Percentiles rank a stretch among this genome's conserved stretches.
Evolutionary conservation across 2,888 invertebrate species (phyloP).

Genomic region (Xestia ashworthii): DNA sequence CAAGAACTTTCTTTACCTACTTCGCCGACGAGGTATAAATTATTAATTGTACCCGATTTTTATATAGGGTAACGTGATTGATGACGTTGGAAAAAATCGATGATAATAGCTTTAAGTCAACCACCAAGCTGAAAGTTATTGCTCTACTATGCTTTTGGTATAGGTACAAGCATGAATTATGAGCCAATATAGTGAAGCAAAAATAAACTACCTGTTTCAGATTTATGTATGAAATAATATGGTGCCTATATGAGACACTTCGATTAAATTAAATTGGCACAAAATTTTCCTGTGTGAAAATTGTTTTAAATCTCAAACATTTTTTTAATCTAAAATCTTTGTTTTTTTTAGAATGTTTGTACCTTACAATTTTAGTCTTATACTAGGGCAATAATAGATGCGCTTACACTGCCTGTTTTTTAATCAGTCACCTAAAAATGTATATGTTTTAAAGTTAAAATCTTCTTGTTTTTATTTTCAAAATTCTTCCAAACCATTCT

Average conservation of each 20-base stretch:
- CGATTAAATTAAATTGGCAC: background rate
- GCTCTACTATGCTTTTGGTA: constrained; percentile 11
- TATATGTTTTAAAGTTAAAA: background rate
- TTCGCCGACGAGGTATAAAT: constrained; percentile 72
- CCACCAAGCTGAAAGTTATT: constrained; percentile 42
- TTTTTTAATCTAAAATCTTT: too few relatives aligned
- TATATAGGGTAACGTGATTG: constrained; percentile 65
- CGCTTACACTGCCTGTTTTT: too few relatives aligned
- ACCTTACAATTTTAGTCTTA: too few relatives aligned
- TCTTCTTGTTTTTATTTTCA: background rate
- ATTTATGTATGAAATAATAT: constrained; percentile 16
- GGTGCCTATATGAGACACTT: too few relatives aligned
- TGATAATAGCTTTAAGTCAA: constrained; percentile 61
- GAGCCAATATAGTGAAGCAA: constrained; percentile 31
- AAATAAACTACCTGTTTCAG: constrained; percentile 23
- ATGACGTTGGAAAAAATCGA: constrained; percentile 62
- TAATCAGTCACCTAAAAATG: background rate
- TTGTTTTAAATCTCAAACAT: too few relatives aligned
- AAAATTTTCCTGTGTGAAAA: too few relatives aligned
- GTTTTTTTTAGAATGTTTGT: too few relatives aligned
- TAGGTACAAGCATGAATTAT: constrained; percentile 19
- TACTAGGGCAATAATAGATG: too few relatives aligned
- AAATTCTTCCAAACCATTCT: background rate
- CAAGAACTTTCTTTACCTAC: constrained; percentile 71
- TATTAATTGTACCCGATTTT: constrained; percentile 72